Evolutionary conservation across 2,113 vertebrate genomes (phyloP), one percentile per base, ranked within the genome.

Genomic region (Xyrauchen texanus): DNA sequence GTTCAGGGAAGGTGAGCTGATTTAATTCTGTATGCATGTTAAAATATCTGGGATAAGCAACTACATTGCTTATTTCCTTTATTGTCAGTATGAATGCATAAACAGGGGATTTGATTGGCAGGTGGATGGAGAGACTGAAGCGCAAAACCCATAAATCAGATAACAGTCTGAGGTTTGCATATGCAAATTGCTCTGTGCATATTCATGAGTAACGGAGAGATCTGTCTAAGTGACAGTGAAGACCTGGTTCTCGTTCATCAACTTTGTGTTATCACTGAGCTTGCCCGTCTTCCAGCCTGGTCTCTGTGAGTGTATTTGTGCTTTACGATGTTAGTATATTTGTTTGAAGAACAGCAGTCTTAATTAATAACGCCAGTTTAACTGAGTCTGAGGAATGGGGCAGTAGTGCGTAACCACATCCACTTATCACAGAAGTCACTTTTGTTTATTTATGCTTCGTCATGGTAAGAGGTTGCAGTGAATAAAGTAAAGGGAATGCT

Each of bases 161-260:
- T 79, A 76, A 66, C 68, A 4, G 5, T 49, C 10, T 5, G 46
- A 52, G 11, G 64, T 84, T 79, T 81, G 82, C 64, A 81, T 81
- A 84, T 84, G 79, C 82, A 84, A 81, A 81, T 81, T 21, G 11
- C 10, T 12, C 11, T 0, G 67, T 71, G 82, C 82, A 84, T 84
- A 84, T 81, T 84, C 76, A 84, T 84, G 79, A 84, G 82, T 74
- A 84, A 81, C 82, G 55, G 75, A 62, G 61, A 81, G 21, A 81
- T 84, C 69, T 78, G 75, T 84, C 75, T 78, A 72, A 58, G 82
- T 84, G 79, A 84, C 82, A 84, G 79, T 57, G 65, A 81, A 81
- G 82, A 84, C 70, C 79, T 71, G 79, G 76, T 60, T 65, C 79
- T 81, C 83, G 81, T 81, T 84, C 81, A 84, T 84, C 79, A 81